phyloP scores from a whole-genome alignment of 2,797 vertebrate genomes.

The Rhinoraja longicauda region DNA sequence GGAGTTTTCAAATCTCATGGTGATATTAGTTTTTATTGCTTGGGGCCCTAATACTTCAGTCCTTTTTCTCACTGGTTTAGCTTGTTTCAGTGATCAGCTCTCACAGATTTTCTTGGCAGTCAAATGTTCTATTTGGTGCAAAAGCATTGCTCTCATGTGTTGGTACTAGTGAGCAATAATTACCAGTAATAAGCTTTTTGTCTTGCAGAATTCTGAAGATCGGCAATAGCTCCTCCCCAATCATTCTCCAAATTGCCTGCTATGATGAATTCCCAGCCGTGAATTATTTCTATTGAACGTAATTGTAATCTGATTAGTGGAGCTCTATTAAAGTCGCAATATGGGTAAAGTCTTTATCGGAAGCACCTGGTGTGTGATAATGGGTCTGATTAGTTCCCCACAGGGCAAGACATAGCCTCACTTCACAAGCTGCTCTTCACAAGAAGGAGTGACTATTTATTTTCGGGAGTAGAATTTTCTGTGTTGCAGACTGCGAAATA shows the following conservation, averaged over 20 bases:
- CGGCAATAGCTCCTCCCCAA: slow-evolving; percentile 78
- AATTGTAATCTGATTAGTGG: slow-evolving; percentile 76
- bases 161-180: slow-evolving; percentile 80
- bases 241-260: slow-evolving; percentile 66
- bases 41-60: background rate
- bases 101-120: slow-evolving; percentile 25
- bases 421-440: slow-evolving; percentile 67
- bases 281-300: slow-evolving; percentile 74
- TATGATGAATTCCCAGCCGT: slow-evolving; percentile 58
- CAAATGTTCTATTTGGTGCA: slow-evolving; percentile 50
- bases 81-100: background rate
- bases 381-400: slow-evolving; percentile 63
- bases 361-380: slow-evolving; percentile 74
- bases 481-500: no score
- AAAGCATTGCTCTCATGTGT: slow-evolving; percentile 58
- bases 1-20: background rate
- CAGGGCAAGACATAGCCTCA: slow-evolving; percentile 62
- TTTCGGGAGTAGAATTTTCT: no score
- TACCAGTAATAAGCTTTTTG: slow-evolving; percentile 93
- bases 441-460: slow-evolving; percentile 48
- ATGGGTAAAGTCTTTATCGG: slow-evolving; percentile 58
- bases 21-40: background rate
- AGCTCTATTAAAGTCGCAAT: slow-evolving; percentile 90
- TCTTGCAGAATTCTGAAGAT: slow-evolving; percentile 82
- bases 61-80: background rate